Base-by-base conservation (phyloP, 2,797 vertebrate species). In the Cynodonichthys magdalenae region DNA sequence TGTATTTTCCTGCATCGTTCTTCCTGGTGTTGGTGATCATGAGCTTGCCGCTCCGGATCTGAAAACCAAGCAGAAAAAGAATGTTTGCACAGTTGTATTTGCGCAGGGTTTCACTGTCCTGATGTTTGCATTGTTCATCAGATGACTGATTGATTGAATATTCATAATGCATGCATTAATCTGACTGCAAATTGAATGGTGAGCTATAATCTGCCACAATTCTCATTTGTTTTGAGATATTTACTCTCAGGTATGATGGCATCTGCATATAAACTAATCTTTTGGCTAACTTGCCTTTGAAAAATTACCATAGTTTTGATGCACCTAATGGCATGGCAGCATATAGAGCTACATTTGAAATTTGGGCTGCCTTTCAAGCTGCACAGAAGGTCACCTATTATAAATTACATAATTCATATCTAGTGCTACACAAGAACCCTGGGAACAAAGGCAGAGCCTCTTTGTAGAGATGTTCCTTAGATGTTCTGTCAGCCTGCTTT, bases 21-120 rank as follows among this genome's bases (percentile, higher is more conserved):
- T 98, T 98, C 82, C 94, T 94, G 12, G 94, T 95, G 53, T 96
- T 97, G 18, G 96, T 97, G 83, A 98, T 97, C 96, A 98, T 98
- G 75, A 98, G 95, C 74, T 98, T 98, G 63, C 96, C 96, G 60
- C 96, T 94, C 89, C 96, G 95, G 70, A 97, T 96, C 96, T 98
- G 90, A 63, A 17, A 60, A 79, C 52, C 52, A 78, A 46, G 20
- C 48, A 34, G 59, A 18, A 60, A 49, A 45, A 41, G 18, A 50
- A 60, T 63, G 49, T 80, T 73, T 73, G 51, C 34, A 65, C 67
- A 76, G 66, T 61, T 81, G 59, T 70, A 56, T 81, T 77, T 61
- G 45, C 27, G 5, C 28, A 55, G 49, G 7, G 53, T n/a, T 27
- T 56, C 4, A 45, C 6, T 17, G 20, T 7, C 24, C 24, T 24